Percentiles rank a stretch among this genome's conserved stretches.
Evolutionary conservation across 2,113 vertebrate species (phyloP).

Genomic region (Hippolais icterina): DNA sequence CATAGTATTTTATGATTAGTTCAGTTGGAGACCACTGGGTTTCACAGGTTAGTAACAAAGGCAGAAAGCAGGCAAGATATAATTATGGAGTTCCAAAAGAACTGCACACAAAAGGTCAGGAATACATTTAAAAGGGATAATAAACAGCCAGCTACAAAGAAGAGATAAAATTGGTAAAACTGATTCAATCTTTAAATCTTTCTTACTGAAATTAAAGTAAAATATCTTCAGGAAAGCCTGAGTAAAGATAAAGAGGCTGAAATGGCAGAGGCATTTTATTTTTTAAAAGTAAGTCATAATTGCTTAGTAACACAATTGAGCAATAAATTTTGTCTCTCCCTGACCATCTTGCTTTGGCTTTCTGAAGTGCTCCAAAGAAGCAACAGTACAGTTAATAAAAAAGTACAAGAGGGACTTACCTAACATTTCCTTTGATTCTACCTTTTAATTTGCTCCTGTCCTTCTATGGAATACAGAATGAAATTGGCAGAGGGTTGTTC

Average conservation of each 20-base stretch:
- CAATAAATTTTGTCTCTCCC: background rate
- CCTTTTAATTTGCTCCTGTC: slow-evolving; percentile 48
- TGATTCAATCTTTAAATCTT: background rate
- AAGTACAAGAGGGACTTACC: background rate
- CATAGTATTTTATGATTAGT: slow-evolving; percentile 74
- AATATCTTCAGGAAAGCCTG: slow-evolving; percentile 20
- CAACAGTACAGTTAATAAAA: background rate
- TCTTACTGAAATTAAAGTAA: slow-evolving; percentile 6
- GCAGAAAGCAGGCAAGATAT: background rate
- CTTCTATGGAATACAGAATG: slow-evolving; percentile 66
- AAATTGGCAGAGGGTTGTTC: slow-evolving; percentile 69
- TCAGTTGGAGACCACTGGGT: slow-evolving; percentile 50
- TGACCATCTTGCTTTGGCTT: background rate
- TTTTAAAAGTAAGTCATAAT: background rate
- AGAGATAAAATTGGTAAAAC: slow-evolving; percentile 9
- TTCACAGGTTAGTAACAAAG: slow-evolving; percentile 52
- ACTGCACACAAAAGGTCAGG: background rate
- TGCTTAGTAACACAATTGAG: background rate
- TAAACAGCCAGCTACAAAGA: slow-evolving; percentile 20
- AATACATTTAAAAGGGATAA: slow-evolving; percentile 38
- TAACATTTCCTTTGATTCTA: slow-evolving; percentile 24
- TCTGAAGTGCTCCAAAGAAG: background rate
- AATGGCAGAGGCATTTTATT: background rate
- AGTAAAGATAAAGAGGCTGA: background rate
- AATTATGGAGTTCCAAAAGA: background rate